Percentiles rank a stretch among this genome's conserved stretches.
Evolutionary conservation across 2,113 vertebrate species (phyloP).

Genomic region (Odocoileus hemionus): DNA sequence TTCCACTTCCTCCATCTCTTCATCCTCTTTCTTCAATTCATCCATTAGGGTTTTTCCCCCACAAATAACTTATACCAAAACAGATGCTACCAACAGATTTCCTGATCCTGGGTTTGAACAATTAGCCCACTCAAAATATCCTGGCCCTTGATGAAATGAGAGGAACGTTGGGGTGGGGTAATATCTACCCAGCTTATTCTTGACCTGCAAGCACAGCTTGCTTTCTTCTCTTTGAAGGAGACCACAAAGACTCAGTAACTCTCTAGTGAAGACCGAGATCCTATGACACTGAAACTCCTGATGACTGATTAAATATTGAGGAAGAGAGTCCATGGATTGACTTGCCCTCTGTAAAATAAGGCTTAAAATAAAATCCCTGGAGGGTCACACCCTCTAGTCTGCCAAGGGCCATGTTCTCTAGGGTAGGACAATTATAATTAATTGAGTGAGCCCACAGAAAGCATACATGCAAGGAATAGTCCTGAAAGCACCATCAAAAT

Average conservation of each 20-base stretch:
- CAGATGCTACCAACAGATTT: not conserved
- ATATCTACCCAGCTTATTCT: not conserved
- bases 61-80: not conserved
- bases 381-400: conserved; percentile 72
- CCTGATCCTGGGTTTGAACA: not conserved
- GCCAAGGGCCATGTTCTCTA: conserved; percentile 75
- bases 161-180: not conserved
- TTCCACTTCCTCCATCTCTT: not conserved
- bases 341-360: conserved; percentile 67
- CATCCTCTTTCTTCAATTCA: not conserved
- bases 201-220: not conserved
- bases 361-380: conserved; percentile 78
- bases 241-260: conserved; percentile 50
- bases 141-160: not conserved
- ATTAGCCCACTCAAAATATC: not conserved
- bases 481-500: conserved; percentile 64
- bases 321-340: conserved; percentile 75
- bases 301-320: conserved; percentile 79
- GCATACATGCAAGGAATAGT: conserved; percentile 54
- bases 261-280: conserved; percentile 55
- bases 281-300: conserved; percentile 44
- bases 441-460: conserved; percentile 79
- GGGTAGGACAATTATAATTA: conserved; percentile 80
- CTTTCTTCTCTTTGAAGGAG: not conserved
- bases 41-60: not conserved